phyloP scores from a whole-genome alignment of 1,140 invertebrate genomes.

The Bombus balteatus region DNA sequence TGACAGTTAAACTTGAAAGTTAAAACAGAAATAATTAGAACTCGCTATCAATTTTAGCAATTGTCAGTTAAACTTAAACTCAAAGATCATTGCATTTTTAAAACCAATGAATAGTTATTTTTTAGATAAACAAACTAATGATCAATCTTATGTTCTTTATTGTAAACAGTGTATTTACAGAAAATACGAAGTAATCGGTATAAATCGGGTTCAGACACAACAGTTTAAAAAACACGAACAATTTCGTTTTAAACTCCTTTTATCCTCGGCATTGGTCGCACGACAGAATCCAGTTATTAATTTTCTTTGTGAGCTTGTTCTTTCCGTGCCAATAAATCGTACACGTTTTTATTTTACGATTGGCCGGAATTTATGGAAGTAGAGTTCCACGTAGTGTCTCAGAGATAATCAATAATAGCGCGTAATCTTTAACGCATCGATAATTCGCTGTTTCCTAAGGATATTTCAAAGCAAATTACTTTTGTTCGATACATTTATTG shows the following conservation, averaged over 20 bases:
- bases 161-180: no score
- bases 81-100: no score
- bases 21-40: no score
- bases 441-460: slow-evolving; percentile 25
- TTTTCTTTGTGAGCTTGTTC: slow-evolving; percentile 20
- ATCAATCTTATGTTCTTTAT: no score
- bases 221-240: neutral
- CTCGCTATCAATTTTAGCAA: no score
- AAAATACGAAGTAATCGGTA: no score
- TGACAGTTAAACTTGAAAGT: no score
- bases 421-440: neutral
- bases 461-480: neutral
- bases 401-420: slow-evolving; percentile 19
- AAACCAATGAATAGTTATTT: no score
- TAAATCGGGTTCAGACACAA: neutral
- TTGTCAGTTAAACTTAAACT: no score
- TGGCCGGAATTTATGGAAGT: slow-evolving; percentile 2
- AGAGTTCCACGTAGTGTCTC: neutral
- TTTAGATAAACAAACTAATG: no score
- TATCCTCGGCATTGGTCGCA: no score
- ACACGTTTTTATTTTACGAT: slow-evolving; percentile 34
- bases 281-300: slow-evolving; percentile 39
- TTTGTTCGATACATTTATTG: neutral
- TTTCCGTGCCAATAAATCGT: slow-evolving; percentile 27
- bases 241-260: slow-evolving; percentile 22